Evolutionary conservation across 2,888 invertebrate species (phyloP), one percentile per base, ranked within the genome.

Genomic region (Diarsia rubi): DNA sequence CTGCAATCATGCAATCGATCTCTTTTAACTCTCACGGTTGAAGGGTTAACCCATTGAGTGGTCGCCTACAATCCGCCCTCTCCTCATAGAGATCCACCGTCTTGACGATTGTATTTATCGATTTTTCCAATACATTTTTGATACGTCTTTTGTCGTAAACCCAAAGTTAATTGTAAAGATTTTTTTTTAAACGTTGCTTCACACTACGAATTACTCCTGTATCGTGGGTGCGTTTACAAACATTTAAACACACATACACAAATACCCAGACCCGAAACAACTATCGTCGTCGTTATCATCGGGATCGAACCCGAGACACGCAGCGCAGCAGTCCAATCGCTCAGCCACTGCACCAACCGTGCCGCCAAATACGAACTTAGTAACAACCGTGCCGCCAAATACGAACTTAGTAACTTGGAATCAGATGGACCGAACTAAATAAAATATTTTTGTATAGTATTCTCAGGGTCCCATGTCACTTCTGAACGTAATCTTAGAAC

Each of bases 21-120:
- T 9, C 11, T 19, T 59, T 42, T 42, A 14, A 49, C 27, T 31
- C 27, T 31, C 64, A 73, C 64, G 67, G 67, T 52, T 47, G 24
- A 49, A 9, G 1, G n/a, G 27, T 42, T n/a, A 21, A 44, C 57
- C 16, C 27, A 27, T 27, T 27, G 19, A 27, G 8, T 3, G 16
- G 16, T 19, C 8, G 16, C 6, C 14, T 24, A 54, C n/a, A n/a
- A n/a, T n/a, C 12, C 4, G 11, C 44, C 3, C 54, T 54, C 14
- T 54, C 57, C 1, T 27, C 57, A 24, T 24, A 24, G 24, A 6
- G 4, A n/a, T 24, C 14, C 27, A 24, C 14, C 2, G 5, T 27
- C 14, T 8, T 57, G 27, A 8, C 57, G 57, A 57, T 57, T 57
- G 3, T 16, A 16, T 27, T 27, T 57, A 24, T 2, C 6, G 8